Evolutionary conservation across 2,113 vertebrate genomes (phyloP).

Genomic region (Corythornis vintsioides): DNA sequence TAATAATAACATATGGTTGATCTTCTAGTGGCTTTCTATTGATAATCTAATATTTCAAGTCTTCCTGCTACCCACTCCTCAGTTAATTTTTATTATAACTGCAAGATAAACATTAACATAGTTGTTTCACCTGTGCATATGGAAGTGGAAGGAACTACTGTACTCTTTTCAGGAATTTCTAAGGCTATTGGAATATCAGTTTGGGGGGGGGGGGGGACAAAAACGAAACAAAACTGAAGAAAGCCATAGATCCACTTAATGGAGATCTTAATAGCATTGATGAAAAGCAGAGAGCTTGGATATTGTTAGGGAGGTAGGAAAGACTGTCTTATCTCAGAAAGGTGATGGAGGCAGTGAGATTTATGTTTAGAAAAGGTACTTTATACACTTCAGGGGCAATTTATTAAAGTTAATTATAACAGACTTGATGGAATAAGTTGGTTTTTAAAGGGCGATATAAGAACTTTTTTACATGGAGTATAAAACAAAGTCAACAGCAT

Average conservation of each 20-base stretch:
- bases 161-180: not conserved
- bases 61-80: not conserved
- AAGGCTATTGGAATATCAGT: not conserved
- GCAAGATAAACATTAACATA: not conserved
- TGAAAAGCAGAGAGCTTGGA: not conserved
- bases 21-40: not conserved
- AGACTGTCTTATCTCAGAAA: not conserved
- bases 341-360: not conserved
- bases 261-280: not conserved
- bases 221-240: not conserved
- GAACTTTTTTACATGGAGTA: not conserved
- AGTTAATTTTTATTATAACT: not conserved
- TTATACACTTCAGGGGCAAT: not conserved
- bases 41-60: not conserved
- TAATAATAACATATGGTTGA: not conserved
- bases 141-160: not conserved
- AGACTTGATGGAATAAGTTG: not conserved
- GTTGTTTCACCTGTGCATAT: not conserved
- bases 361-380: not conserved
- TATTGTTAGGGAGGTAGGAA: not conserved
- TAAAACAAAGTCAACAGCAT: not conserved
- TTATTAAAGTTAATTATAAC: not conserved
- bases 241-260: slow-evolving; percentile 43
- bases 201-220: not conserved
- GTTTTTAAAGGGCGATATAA: not conserved